phyloP scores from a whole-genome alignment of 2,113 vertebrate species.

The Nicator chloris region DNA sequence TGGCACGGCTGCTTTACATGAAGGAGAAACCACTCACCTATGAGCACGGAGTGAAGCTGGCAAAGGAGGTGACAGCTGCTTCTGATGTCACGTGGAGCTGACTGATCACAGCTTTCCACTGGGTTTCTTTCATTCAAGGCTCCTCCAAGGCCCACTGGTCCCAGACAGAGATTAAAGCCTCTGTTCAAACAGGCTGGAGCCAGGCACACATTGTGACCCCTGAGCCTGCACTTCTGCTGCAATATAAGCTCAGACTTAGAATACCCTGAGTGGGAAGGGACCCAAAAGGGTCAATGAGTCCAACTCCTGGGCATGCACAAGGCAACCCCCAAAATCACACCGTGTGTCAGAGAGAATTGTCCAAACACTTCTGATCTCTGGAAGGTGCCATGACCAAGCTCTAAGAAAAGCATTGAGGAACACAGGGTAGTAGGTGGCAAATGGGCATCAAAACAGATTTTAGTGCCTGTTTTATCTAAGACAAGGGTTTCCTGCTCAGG shows the following conservation, averaged over 20 bases:
- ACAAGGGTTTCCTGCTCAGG: neutral
- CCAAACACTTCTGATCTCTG: neutral
- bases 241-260: fast-evolving
- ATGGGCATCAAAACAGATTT: neutral
- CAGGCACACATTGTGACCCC: neutral
- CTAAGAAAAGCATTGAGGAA: neutral
- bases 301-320: neutral
- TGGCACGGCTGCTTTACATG: conserved; percentile 86
- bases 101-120: neutral
- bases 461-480: neutral
- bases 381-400: neutral
- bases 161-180: neutral
- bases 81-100: fast-evolving
- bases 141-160: fast-evolving
- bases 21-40: conserved; percentile 89
- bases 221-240: neutral
- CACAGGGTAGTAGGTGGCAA: neutral
- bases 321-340: neutral
- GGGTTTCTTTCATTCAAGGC: neutral
- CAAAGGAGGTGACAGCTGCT: conserved; percentile 77
- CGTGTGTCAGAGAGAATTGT: neutral
- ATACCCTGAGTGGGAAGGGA: neutral
- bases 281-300: neutral
- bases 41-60: conserved; percentile 85
- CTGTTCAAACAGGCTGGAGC: neutral